phyloP scores from a whole-genome alignment of 2,113 vertebrate genomes.

The human (Homo sapiens) region DNA sequence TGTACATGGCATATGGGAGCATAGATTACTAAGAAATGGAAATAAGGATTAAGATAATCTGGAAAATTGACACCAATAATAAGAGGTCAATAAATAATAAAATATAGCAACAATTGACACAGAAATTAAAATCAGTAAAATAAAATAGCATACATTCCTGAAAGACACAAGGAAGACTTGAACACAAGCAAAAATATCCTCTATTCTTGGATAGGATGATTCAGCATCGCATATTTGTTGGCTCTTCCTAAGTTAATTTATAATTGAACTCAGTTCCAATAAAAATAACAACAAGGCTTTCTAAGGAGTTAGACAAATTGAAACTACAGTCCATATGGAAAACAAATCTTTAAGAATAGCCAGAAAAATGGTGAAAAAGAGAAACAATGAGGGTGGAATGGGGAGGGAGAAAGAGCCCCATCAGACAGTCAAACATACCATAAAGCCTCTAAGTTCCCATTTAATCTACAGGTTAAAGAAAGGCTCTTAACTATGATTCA shows the following conservation, averaged over 20 bases:
- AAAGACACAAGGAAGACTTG: neutral
- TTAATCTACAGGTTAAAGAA: neutral
- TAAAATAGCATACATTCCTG: neutral
- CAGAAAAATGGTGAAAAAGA: neutral
- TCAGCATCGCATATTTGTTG: neutral
- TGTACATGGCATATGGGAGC: neutral
- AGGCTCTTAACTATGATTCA: neutral
- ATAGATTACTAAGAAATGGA: neutral
- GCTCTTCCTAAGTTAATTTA: slow-evolving; percentile 7
- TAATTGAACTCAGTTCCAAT: neutral
- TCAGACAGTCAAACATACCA: neutral
- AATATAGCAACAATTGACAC: neutral
- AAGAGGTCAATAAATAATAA: neutral
- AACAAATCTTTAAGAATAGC: neutral
- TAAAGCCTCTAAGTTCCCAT: neutral
- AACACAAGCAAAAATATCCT: neutral
- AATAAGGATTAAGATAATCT: neutral
- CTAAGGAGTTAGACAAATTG: neutral
- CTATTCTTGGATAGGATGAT: neutral
- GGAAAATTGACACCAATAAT: neutral
- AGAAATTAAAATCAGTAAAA: neutral
- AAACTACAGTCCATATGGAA: slow-evolving; percentile 27
- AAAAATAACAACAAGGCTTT: slow-evolving; percentile 30
- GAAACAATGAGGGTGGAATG: neutral
- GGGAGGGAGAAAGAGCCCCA: neutral